These are phyloP conservation scores for Menura novaehollandiae DNA, from an alignment of 2,113 vertebrate genomes.

Conservation along the genomic window DNA sequence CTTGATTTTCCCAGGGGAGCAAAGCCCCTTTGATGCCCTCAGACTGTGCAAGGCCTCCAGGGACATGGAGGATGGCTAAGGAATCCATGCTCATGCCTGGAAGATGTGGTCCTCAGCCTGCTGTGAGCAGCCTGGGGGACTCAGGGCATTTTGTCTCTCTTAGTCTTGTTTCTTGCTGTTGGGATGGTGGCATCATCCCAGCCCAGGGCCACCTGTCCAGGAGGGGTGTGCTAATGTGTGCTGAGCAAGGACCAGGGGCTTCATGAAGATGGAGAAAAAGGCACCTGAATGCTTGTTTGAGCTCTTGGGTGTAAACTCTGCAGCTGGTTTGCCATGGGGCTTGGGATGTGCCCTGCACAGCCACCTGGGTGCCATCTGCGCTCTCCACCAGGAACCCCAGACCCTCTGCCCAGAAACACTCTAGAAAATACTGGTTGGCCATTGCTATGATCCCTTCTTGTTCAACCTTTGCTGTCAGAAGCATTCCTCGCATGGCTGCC, in stretches of 20 bases:
- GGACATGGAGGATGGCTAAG: not conserved
- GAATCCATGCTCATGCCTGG: not conserved
- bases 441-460: not conserved
- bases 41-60: not conserved
- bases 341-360: not conserved
- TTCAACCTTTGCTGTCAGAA: not conserved
- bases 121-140: not conserved
- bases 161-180: not conserved
- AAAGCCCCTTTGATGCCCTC: not conserved
- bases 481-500: not conserved
- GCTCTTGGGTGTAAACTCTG: not conserved
- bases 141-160: not conserved
- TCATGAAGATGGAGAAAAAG: not conserved
- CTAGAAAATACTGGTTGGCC: not conserved
- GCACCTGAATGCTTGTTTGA: not conserved
- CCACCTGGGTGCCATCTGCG: not conserved
- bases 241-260: not conserved
- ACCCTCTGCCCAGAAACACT: not conserved
- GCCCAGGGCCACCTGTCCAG: not conserved
- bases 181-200: not conserved
- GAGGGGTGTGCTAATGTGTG: not conserved
- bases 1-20: not conserved
- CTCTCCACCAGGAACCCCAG: not conserved
- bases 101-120: not conserved
- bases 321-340: not conserved